These are phyloP conservation scores for Metacarcinus magister DNA, from an alignment of 2,888 invertebrate genomes.

Conservation along the genomic window DNA sequence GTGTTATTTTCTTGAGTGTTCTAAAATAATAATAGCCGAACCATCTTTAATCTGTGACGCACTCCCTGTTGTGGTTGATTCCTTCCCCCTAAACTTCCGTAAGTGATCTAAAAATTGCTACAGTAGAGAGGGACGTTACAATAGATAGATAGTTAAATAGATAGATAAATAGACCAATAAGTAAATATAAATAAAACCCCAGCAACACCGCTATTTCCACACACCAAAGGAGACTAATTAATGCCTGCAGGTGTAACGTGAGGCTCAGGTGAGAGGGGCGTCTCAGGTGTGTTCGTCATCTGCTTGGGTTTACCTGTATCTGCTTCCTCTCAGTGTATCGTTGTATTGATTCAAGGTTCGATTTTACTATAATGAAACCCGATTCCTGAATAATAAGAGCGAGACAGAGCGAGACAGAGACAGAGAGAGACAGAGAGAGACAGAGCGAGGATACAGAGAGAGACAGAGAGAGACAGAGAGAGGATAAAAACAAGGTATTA, in stretches of 20 bases:
- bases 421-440: neutral
- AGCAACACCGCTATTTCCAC: no score
- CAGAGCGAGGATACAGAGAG: neutral
- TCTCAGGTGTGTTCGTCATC: neutral
- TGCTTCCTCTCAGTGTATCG: neutral
- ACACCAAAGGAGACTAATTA: neutral
- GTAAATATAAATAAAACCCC: no score
- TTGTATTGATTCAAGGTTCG: neutral
- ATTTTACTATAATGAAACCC: neutral
- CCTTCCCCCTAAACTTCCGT: no score
- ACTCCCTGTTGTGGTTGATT: no score
- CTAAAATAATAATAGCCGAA: no score
- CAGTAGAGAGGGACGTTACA: no score
- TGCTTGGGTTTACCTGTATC: neutral
- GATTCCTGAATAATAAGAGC: neutral
- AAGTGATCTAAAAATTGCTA: no score
- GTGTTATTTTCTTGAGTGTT: no score
- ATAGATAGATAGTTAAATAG: no score
- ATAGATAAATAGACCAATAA: no score
- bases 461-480: slow-evolving; percentile 21
- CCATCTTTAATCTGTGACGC: no score
- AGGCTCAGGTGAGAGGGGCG: neutral
- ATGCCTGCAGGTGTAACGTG: neutral
- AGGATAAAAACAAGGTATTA: neutral
- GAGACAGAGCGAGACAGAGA: neutral